A percentile compares a stretch with the other conserved stretches of the same genome.
These are phyloP conservation scores for Vicugna pacos DNA, from an alignment of 2,113 vertebrate genomes.

Conservation along the genomic window DNA sequence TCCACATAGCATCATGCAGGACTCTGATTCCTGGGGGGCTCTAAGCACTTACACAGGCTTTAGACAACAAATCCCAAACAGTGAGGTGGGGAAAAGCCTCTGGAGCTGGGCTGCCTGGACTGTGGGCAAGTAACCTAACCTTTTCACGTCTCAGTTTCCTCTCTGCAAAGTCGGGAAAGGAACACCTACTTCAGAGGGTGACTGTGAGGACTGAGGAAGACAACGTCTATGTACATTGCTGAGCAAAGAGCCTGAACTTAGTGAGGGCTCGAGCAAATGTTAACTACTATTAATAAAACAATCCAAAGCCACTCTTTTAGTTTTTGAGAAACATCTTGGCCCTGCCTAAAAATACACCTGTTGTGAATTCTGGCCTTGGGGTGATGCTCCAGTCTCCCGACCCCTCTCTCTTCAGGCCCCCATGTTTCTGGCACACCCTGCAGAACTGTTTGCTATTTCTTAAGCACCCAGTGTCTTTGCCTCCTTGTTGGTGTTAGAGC, in stretches of 20 bases:
- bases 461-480: too few species aligned
- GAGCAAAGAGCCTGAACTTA: conserved; percentile 8
- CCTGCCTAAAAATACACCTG: background rate
- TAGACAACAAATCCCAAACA: background rate
- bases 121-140: background rate
- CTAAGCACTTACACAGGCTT: background rate
- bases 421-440: background rate
- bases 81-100: background rate
- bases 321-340: background rate
- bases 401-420: background rate
- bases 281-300: conserved; percentile 3
- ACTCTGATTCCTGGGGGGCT: background rate
- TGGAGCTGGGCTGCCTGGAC: background rate
- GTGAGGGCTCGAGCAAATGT: background rate
- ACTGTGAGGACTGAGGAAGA: background rate
- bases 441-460: background rate
- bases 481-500: background rate
- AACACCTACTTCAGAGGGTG: background rate
- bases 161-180: background rate
- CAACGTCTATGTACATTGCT: background rate
- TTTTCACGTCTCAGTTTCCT: background rate
- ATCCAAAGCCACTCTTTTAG: background rate
- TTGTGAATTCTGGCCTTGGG: background rate
- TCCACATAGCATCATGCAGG: background rate
- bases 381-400: background rate